A percentile compares a stretch with the other conserved stretches of the same genome.
Conservation (phyloP, 1,140 invertebrate species). For the Thaumatotibia leucotreta region DNA sequence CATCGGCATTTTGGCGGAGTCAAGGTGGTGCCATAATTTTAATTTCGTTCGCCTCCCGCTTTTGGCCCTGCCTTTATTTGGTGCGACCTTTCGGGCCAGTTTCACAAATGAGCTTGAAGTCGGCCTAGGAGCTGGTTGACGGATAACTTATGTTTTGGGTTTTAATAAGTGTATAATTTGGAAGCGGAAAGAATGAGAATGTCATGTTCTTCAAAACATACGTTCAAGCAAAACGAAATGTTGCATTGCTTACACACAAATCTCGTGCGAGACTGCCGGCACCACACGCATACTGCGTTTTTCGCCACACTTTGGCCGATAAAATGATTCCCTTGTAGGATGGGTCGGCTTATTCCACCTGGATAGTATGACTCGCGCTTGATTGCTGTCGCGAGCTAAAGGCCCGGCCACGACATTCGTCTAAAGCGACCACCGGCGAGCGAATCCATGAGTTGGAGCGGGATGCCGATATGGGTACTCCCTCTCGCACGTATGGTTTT, state of each 20-base stretch:
- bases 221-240: background rate
- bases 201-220: background rate
- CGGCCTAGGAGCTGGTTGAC: background rate
- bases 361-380: no score
- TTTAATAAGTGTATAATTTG: background rate
- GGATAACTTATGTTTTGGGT: background rate
- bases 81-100: constrained; percentile 40
- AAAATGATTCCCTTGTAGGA: background rate
- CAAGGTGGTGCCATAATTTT: constrained; percentile 17
- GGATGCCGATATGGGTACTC: no score
- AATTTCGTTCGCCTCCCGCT: constrained; percentile 24
- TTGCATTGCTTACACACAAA: background rate
- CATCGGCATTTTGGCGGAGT: constrained; percentile 21
- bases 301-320: background rate
- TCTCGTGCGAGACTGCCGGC: background rate
- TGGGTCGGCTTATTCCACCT: background rate
- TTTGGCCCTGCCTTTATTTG: constrained; percentile 44
- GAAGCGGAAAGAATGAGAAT: background rate
- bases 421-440: no score
- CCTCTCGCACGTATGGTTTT: no score
- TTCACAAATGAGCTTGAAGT: constrained; percentile 25
- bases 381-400: no score
- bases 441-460: no score
- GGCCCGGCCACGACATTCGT: no score
- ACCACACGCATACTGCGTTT: background rate